Percentiles rank a stretch among this genome's conserved stretches.
phyloP scores from a whole-genome alignment of 2,113 vertebrate species.

The Tragelaphus scriptus region DNA sequence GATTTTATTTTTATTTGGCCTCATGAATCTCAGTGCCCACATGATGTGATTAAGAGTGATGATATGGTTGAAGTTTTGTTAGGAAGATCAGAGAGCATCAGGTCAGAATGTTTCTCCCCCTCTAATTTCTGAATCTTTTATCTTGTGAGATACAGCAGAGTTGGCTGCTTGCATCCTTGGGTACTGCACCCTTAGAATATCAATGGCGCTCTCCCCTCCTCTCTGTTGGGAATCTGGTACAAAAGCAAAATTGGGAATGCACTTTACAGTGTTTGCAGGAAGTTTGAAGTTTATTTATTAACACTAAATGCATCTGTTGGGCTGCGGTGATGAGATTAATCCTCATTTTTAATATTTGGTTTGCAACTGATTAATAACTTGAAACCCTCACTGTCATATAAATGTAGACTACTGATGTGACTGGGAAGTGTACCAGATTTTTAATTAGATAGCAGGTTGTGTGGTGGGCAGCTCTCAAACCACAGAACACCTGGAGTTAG shows the following conservation, averaged over 20 bases:
- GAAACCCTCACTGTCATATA: not conserved
- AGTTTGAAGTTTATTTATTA: constrained; percentile 56
- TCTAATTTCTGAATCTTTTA: constrained; percentile 71
- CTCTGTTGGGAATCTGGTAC: not conserved
- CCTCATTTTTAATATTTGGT: constrained; percentile 34
- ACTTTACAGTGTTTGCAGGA: not conserved
- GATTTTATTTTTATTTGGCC: constrained; percentile 14
- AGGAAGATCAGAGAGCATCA: constrained; percentile 49
- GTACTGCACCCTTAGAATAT: constrained; percentile 49
- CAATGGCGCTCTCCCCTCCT: constrained; percentile 24
- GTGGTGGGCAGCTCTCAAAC: not conserved
- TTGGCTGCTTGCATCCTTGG: constrained; percentile 49
- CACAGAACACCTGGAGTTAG: not conserved
- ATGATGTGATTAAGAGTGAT: not conserved
- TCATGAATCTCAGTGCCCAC: not conserved
- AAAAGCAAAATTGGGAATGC: constrained; percentile 29
- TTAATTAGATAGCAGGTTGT: not conserved
- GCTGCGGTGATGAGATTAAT: not conserved
- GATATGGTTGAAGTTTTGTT: constrained; percentile 47
- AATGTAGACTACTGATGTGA: not conserved
- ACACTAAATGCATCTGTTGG: not conserved
- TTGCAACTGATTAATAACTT: not conserved
- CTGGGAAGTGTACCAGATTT: not conserved
- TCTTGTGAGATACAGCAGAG: constrained; percentile 59
- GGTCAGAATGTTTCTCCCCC: constrained; percentile 43